Percentiles rank a stretch among this genome's conserved stretches.
Conservation (phyloP, 2,113 vertebrate species). For the Ariopsis seemanni region DNA sequence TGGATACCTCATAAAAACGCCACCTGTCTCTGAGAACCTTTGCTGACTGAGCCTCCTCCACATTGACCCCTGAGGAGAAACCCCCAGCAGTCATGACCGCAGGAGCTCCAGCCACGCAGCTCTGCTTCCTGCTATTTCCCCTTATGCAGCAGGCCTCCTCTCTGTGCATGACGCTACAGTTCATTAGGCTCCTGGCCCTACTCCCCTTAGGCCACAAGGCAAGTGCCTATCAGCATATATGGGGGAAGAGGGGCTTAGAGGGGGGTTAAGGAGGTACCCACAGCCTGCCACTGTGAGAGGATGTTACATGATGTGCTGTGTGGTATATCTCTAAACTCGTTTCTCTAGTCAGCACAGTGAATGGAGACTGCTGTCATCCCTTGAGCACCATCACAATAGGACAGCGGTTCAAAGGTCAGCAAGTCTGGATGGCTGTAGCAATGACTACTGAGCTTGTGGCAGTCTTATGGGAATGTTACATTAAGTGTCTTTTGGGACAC, state of each 20-base stretch:
- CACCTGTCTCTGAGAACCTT: constrained; percentile 69
- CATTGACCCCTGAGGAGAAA: constrained; percentile 70
- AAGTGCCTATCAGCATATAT: constrained; percentile 58
- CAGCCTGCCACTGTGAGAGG: constrained; percentile 69
- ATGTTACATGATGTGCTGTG: constrained; percentile 68
- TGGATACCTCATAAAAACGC: constrained; percentile 49
- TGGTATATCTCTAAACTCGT: constrained; percentile 55
- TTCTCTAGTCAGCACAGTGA: constrained; percentile 46
- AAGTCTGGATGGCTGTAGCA: constrained; percentile 63
- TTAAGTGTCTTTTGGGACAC: background rate
- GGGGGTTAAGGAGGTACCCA: constrained; percentile 39
- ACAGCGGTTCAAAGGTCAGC: constrained; percentile 61
- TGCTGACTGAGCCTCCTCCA: constrained; percentile 55
- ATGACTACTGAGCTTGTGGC: background rate
- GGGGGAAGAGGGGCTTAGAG: constrained; percentile 53
- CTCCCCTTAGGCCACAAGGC: constrained; percentile 62
- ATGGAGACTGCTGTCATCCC: constrained; percentile 2
- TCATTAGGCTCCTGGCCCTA: constrained; percentile 69
- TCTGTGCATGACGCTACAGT: constrained; percentile 68
- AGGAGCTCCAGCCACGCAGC: constrained; percentile 66
- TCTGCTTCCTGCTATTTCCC: constrained; percentile 75
- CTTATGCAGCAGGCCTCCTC: constrained; percentile 72
- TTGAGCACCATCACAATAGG: constrained; percentile 8
- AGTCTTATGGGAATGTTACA: constrained; percentile 4
- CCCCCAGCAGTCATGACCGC: constrained; percentile 60